Base-by-base conservation (phyloP, 2,113 vertebrate species). In the Megatriorchis doriae region DNA sequence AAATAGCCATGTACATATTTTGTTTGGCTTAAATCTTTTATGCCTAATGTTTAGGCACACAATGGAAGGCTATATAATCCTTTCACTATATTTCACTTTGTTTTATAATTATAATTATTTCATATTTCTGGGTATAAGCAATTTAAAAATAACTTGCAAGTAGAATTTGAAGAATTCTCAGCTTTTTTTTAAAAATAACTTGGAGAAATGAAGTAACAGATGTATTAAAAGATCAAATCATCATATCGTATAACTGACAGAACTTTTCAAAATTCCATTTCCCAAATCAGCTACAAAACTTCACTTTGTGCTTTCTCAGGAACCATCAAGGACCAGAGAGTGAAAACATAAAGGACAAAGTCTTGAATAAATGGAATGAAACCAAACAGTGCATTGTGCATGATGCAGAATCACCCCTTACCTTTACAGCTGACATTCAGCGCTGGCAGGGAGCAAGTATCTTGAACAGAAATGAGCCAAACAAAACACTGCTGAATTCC, bases 31-130 rank as follows among this genome's bases (percentile, higher is more conserved):
- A 73, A 86, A 84, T 81, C 14, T 62, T 79, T 68, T 38, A 72
- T 79, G 65, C 9, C 17, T 91, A 47, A 71, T 36, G 4, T 65
- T 73, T 53, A 75, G 45, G 25, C 7, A 58, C 32, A 72, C 13
- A 88, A 43, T 40, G 22, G 32, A 81, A 88, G 25, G 29, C 18
- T 72, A 34, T 7, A 26, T 47, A 68, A 75, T 38, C 19, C 29
- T 78, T 77, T 68, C 27, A 58, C 29, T 50, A 34, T 5, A 36
- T 84, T 77, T 80, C 6, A 65, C 21, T 66, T 36, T 2, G 67
- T 72, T 73, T 92, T 66, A 43, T 72, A 73, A 84, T 79, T 43
- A 50, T 22, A 93, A 80, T 81, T 83, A 47, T 50, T 80, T 94
- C 16, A 11, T 59, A 42, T 72, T 96, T 88, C 34, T 79, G 48